Evolutionary conservation across 2,797 vertebrate species (phyloP).

Genomic region (Enteromius treurensis): DNA sequence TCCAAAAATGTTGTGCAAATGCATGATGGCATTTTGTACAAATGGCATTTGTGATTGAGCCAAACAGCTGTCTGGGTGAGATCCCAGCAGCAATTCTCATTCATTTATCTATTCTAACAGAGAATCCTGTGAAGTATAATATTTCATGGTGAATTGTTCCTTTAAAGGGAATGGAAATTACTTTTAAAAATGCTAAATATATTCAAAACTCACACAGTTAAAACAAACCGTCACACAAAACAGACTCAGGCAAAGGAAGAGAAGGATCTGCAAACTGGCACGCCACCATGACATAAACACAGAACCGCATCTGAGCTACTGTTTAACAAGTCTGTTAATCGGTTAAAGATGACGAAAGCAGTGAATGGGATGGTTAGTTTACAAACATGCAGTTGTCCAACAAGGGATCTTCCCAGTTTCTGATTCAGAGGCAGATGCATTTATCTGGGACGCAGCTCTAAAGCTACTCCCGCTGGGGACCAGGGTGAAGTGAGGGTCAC

Average conservation of each 20-base stretch:
- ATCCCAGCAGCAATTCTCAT: conserved; percentile 23
- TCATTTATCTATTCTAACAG: conserved; percentile 32
- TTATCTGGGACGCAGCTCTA: conserved; percentile 14
- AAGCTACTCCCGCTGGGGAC: conserved; percentile 14
- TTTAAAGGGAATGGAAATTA: conserved; percentile 11
- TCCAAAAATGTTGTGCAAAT: conserved; percentile 30
- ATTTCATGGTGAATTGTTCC: conserved; percentile 29
- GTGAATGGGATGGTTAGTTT: not conserved
- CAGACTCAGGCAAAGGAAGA: not conserved
- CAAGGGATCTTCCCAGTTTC: not conserved
- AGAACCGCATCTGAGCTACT: not conserved
- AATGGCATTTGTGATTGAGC: conserved; percentile 31
- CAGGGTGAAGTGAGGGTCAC: conserved; percentile 39
- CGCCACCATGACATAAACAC: not conserved
- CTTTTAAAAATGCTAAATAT: conserved; percentile 19
- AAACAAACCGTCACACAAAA: not conserved
- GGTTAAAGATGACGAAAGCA: not conserved
- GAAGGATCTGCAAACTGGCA: not conserved
- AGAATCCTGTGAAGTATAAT: conserved; percentile 37
- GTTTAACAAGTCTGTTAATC: not conserved
- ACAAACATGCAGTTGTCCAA: conserved; percentile 3
- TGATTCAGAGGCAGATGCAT: not conserved
- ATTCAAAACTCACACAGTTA: conserved; percentile 5
- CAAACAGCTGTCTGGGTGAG: conserved; percentile 33
- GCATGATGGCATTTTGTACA: conserved; percentile 11